Evolutionary conservation across 2,113 vertebrate genomes (phyloP), one percentile per base, ranked within the genome.

Genomic region (Rhombomys opimus): DNA sequence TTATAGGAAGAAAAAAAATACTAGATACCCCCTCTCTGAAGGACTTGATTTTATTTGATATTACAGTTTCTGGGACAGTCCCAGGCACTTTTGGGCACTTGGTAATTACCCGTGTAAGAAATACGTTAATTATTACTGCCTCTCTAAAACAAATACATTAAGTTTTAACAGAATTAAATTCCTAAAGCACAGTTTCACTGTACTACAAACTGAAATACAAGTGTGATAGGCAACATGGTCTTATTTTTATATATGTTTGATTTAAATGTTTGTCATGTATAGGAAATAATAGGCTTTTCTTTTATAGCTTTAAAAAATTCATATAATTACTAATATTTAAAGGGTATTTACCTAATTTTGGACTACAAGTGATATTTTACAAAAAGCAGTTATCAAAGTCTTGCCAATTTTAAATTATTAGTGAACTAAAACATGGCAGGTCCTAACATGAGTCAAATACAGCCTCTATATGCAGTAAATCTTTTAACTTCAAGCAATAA

Each of bases 261-360:
- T 82, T 95, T 82, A 93, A 95, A 84, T 93, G 41, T 89, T 93
- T 77, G 9, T 93, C 25, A 65, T 68, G 46, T 82, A 54, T 82
- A 89, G 84, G 54, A 90, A 93, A 75, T 57, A 63, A 80, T 68
- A 88, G 25, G 27, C 50, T 50, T 77, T 27, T 46, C 75, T 77
- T 50, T 77, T 50, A 50, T 76, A 63, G 35, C 52, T 57, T 35
- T 57, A 10, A 5, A 73, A 82, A 92, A 81, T 22, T 73, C 54
- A 38, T 94, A 23, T 91, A 30, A 73, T 38, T 88, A 22, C 91
- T 77, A 95, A 77, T 54, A 57, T 54, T 75, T 75, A 75, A 46
- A 57, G 3, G 65, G 57, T 38, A 65, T 92, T 92, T 50, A 63
- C 63, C n/a, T 86, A 22, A 35, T 54, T 92, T 94, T 96, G 52